Evolutionary conservation across 2,113 vertebrate genomes (phyloP).

Genomic region (Emydocephalus ijimae): DNA sequence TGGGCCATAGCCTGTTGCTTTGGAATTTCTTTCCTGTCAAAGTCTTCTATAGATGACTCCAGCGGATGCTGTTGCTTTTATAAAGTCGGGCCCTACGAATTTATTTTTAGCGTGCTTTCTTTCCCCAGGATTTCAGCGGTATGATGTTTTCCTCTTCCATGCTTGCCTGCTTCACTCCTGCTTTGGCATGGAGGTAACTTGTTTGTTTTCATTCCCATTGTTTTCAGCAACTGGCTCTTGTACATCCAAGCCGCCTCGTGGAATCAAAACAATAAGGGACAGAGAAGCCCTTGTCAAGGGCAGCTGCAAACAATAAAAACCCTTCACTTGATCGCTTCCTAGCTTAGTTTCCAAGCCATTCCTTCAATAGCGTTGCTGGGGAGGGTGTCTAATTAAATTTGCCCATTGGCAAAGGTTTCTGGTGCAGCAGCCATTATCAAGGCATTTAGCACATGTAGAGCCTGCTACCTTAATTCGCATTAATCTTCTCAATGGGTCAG

Average conservation of each 20-base stretch:
- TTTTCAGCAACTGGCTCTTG: not conserved
- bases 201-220: not conserved
- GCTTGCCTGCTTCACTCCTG: not conserved
- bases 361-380: not conserved
- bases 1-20: too few relatives aligned
- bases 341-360: not conserved
- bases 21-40: too few relatives aligned
- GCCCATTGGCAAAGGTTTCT: conserved; percentile 10
- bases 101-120: not conserved
- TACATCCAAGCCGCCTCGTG: not conserved
- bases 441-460: not conserved
- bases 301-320: not conserved
- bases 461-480: conserved; percentile 35
- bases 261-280: not conserved
- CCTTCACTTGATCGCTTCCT: not conserved
- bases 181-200: not conserved
- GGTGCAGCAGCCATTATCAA: conserved; percentile 26
- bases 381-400: not conserved
- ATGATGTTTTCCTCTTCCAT: not conserved
- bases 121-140: not conserved
- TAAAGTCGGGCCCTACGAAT: not conserved
- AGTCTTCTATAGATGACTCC: not conserved
- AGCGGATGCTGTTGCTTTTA: not conserved
- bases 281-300: not conserved
- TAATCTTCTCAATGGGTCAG: conserved; percentile 41